A percentile compares a stretch with the other conserved stretches of the same genome.
These are phyloP conservation scores for Hecatera dysodea DNA, from an alignment of 2,888 invertebrate genomes.

Conservation along the genomic window DNA sequence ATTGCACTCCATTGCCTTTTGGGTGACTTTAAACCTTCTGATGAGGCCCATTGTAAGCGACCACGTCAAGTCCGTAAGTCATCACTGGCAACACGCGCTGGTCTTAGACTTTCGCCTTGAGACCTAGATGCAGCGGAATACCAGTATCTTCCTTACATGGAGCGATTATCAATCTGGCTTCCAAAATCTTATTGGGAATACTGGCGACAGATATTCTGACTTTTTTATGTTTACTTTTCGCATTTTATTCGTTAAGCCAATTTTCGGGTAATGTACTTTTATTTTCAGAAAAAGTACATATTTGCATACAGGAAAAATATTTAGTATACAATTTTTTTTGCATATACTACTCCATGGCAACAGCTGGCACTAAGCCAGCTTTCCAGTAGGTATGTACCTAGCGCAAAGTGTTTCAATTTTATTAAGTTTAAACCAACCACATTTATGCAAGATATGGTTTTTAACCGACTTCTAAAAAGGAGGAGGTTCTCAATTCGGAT, in stretches of 20 bases:
- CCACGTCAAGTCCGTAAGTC: too few relatives aligned
- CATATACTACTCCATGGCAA: slow-evolving; percentile 5
- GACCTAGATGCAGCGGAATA: not conserved
- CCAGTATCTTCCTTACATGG: not conserved
- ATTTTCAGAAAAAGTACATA: slow-evolving; percentile 1
- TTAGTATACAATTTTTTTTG: slow-evolving; percentile 17
- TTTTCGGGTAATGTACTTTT: not conserved
- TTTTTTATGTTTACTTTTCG: not conserved
- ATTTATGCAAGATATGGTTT: slow-evolving; percentile 3
- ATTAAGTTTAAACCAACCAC: slow-evolving; percentile 19
- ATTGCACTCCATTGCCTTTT: too few relatives aligned
- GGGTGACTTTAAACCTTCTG: too few relatives aligned
- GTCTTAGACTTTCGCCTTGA: too few relatives aligned
- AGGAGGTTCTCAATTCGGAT: too few relatives aligned
- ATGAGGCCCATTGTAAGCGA: too few relatives aligned
- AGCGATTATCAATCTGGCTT: too few relatives aligned
- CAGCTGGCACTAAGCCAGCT: slow-evolving; percentile 39
- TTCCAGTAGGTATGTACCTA: not conserved
- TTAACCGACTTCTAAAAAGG: too few relatives aligned
- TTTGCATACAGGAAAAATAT: slow-evolving; percentile 1
- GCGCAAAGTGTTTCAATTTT: slow-evolving; percentile 28
- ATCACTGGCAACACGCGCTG: too few relatives aligned
- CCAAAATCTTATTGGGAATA: too few relatives aligned
- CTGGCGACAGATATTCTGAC: too few relatives aligned
- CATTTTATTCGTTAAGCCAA: not conserved